Evolutionary conservation across 2,888 invertebrate species (phyloP).

Genomic region (Protodeltote pygarga): DNA sequence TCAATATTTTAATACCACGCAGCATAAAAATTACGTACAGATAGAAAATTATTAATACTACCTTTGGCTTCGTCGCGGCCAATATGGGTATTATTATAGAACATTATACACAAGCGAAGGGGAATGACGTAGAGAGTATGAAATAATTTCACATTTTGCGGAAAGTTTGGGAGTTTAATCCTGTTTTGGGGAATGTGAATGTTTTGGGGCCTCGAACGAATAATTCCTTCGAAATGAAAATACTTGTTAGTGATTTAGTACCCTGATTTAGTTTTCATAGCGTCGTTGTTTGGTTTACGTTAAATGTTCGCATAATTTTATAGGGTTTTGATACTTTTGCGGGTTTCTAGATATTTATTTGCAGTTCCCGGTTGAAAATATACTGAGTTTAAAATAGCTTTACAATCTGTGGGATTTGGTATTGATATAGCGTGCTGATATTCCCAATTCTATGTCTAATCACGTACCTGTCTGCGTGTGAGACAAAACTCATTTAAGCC

Average conservation of each 20-base stretch:
- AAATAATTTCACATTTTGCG: constrained; percentile 26
- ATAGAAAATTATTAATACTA: constrained; percentile 3
- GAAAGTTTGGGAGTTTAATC: constrained; percentile 21
- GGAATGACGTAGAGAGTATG: background rate
- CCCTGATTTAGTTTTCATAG: constrained; percentile 9
- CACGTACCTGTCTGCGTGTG: too few relatives aligned
- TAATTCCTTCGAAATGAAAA: constrained; percentile 21
- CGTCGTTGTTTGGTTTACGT: background rate
- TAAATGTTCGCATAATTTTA: too few relatives aligned
- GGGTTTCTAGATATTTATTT: too few relatives aligned
- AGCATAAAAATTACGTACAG: background rate
- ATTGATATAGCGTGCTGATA: too few relatives aligned
- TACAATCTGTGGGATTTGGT: too few relatives aligned
- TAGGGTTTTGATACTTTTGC: too few relatives aligned
- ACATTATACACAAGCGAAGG: constrained; percentile 1
- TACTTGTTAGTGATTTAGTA: constrained; percentile 18
- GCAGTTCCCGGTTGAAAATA: too few relatives aligned
- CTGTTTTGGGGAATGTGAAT: constrained; percentile 21
- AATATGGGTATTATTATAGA: constrained; percentile 12
- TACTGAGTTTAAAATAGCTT: too few relatives aligned
- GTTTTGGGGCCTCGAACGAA: constrained; percentile 1
- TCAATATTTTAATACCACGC: background rate
- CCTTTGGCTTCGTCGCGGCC: constrained; percentile 3
- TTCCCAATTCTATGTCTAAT: too few relatives aligned
- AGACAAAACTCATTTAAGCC: too few relatives aligned